A percentile compares a stretch with the other conserved stretches of the same genome.
These are phyloP conservation scores for Erithacus rubecula DNA, from an alignment of 2,797 vertebrate genomes.

Conservation along the genomic window DNA sequence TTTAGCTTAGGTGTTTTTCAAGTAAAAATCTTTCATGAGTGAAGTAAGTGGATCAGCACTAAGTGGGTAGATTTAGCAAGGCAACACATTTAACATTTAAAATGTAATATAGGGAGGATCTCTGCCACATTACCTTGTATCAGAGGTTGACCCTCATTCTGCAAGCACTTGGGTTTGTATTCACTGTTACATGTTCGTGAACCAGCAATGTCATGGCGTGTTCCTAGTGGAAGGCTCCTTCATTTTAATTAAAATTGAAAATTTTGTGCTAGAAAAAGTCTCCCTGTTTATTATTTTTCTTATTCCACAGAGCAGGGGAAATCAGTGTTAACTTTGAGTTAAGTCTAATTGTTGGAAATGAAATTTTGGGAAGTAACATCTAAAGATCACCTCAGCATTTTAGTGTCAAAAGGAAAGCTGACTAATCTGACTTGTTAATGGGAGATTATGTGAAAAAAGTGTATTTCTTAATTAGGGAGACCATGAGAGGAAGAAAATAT, in stretches of 20 bases:
- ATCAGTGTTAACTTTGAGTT: background rate
- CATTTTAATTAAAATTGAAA: background rate
- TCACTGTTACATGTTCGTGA: background rate
- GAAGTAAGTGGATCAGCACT: background rate
- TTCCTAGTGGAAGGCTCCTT: background rate
- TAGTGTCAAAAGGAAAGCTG: background rate
- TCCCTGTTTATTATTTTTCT: background rate
- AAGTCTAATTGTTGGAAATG: background rate
- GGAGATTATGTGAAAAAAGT: background rate
- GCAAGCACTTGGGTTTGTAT: background rate
- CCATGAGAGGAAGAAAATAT: background rate
- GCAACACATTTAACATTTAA: background rate
- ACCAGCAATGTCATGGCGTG: background rate
- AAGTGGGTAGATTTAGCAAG: background rate
- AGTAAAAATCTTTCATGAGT: background rate
- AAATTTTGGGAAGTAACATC: background rate
- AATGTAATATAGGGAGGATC: background rate
- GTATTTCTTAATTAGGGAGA: background rate
- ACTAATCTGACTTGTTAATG: background rate
- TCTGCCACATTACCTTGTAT: background rate
- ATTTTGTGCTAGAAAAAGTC: background rate
- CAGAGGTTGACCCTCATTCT: background rate
- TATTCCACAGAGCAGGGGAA: background rate
- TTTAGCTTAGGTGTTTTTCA: constrained; percentile 6
- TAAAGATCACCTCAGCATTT: background rate